Evolutionary conservation across 2,113 vertebrate species (phyloP), one percentile per base, ranked within the genome.

Genomic region (Phodopus roborovskii): DNA sequence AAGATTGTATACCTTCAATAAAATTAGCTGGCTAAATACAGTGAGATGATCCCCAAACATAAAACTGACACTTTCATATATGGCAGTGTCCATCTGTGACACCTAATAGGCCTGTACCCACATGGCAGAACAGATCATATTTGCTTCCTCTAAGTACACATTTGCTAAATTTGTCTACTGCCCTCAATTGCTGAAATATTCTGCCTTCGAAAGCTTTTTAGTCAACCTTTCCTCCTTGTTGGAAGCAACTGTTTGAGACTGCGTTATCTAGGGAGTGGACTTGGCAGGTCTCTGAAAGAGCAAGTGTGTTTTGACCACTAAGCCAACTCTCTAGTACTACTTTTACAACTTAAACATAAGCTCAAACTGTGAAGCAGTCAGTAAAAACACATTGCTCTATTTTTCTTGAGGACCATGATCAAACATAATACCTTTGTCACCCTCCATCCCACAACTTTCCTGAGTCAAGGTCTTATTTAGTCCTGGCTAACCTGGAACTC

Each of bases 351-450:
- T 85, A 90, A 92, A 87, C 22, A 78, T 13, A 13, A 28, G 64
- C 45, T 45, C n/a, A 92, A 33, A 68, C 19, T 77, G 68, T 90
- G 75, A 95, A 92, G 74, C 7, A 28, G 19, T 30, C 22, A 88
- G 42, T 78, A 91, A 82, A 97, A 68, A 93, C 39, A 68, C 26
- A 68, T 33, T 79, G 73, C 10, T 82, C 92, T 28, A 92, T 56
- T 93, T 93, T 45, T 93, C 56, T 75, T 68, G 75, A 86, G 50
- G 33, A 71, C 28, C 64, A 30, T 30, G 26, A 92, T 56, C 77
- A 92, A 92, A 60, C 62, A 90, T 33, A 83, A 13, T 68, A 56
- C 20, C 12, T 68, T 20, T 84, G n/a, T 42, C 53, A 58, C 33
- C 78, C 2, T 19, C 36, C 17, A 79, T 10, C 7, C 58, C 81